A percentile compares a stretch with the other conserved stretches of the same genome.
Evolutionary conservation across 2,113 vertebrate genomes (phyloP).

Genomic region (Thermophis baileyi): DNA sequence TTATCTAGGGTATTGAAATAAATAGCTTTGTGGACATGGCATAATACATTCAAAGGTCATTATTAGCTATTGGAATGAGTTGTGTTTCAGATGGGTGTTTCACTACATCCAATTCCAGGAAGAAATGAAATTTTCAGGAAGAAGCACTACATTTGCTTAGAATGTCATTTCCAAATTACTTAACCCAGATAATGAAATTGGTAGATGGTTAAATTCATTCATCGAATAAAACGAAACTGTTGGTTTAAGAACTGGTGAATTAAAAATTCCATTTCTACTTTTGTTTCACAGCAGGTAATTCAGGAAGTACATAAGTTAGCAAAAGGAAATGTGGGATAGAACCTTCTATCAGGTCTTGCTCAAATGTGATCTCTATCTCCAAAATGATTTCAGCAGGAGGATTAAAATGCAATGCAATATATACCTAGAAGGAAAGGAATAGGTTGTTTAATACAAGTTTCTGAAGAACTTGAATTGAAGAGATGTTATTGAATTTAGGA

Average conservation of each 20-base stretch:
- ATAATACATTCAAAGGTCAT: background rate
- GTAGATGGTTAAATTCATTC: background rate
- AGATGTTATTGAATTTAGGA: background rate
- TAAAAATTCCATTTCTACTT: background rate
- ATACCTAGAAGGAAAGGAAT: background rate
- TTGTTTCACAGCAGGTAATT: background rate
- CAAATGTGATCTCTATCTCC: background rate
- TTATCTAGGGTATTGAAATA: slow-evolving; percentile 26
- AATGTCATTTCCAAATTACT: background rate
- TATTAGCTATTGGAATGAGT: background rate
- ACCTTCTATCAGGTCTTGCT: background rate
- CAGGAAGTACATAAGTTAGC: background rate
- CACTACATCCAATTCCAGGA: accelerated
- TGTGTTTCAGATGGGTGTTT: background rate
- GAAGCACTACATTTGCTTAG: background rate
- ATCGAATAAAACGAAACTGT: background rate
- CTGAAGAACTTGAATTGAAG: background rate
- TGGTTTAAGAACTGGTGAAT: background rate
- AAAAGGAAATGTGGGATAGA: background rate
- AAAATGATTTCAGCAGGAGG: background rate
- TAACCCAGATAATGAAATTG: background rate
- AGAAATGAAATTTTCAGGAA: background rate
- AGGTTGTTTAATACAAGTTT: background rate
- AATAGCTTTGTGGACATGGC: background rate
- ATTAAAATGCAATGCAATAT: background rate